Base-by-base conservation (phyloP, 2,888 invertebrate species). In the Papilio elwesi region DNA sequence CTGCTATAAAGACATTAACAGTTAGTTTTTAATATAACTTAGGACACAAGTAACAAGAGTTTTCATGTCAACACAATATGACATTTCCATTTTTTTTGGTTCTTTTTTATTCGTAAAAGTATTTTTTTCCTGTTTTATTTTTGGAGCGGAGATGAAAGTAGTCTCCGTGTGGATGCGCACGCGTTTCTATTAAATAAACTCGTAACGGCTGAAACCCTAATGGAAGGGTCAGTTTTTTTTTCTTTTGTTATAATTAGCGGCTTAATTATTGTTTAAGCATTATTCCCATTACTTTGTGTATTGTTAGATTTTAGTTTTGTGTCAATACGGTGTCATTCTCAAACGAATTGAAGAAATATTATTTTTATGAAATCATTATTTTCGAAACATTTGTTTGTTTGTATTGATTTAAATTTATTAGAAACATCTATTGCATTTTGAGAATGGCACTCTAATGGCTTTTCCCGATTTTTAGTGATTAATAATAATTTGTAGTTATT, bases 1-100 rank as follows among this genome's bases (percentile, higher is more conserved):
- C 93, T 86, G 85, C 85, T 89, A 91, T 92, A 93, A 93, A 93
- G 93, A 93, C 93, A 93, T 93, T 93, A 93, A 92, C 91, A 90
- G 85, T 85, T 92, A 92, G 91, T 89, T 89, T 84, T 86, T 84
- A 84, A 83, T 86, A 82, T 87, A 83, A 83, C 85, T 83, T 87
- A 90, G 90, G 89, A 91, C 90, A 91, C 91, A 88, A n/a, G 80
- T 83, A 83, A 85, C 85, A 85, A 79, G 26, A 26, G 52, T 73
- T 78, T 78, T 79, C 80, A 80, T 85, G 81, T 83, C 84, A 83
- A 88, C 87, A 89, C 87, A 82, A 78, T 71, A 53, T 83, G 83
- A 88, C 90, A 91, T 89, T 92, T 91, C 90, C 92, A 92, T 88
- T 82, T 79, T 78, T 81, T 68, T 51, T 79, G 76, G 79, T 81